A percentile compares a stretch with the other conserved stretches of the same genome.
phyloP scores from a whole-genome alignment of 2,113 vertebrate genomes.

The Grammomys dolichurus region DNA sequence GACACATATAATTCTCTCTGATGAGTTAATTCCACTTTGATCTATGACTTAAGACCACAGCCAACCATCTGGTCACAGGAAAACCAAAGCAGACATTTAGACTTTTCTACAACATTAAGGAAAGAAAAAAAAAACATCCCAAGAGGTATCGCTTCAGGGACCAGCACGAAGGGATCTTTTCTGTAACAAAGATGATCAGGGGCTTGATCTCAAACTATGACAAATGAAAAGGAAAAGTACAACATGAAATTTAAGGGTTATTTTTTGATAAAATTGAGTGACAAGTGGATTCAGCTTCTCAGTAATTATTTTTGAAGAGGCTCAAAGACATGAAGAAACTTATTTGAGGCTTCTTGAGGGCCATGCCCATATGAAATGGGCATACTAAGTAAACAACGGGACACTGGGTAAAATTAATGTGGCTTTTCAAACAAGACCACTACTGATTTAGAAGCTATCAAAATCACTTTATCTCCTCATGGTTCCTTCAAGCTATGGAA shows the following conservation, averaged over 20 bases:
- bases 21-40: neutral
- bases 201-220: neutral
- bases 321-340: neutral
- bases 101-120: neutral
- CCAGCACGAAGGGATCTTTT: neutral
- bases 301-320: neutral
- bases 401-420: neutral
- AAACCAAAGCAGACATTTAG: neutral
- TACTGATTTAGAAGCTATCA: neutral
- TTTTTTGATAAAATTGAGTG: neutral
- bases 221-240: neutral
- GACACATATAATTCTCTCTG: neutral
- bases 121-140: neutral
- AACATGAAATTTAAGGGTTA: neutral
- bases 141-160: neutral
- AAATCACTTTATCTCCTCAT: neutral
- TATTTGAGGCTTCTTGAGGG: neutral
- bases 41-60: neutral
- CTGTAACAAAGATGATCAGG: neutral
- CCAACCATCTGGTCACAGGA: neutral
- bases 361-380: neutral
- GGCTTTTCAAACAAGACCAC: neutral
- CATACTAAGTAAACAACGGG: neutral
- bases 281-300: neutral
- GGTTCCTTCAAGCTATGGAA: neutral